Base-by-base conservation (phyloP, 2,888 invertebrate species). In the Morpho achilles region DNA sequence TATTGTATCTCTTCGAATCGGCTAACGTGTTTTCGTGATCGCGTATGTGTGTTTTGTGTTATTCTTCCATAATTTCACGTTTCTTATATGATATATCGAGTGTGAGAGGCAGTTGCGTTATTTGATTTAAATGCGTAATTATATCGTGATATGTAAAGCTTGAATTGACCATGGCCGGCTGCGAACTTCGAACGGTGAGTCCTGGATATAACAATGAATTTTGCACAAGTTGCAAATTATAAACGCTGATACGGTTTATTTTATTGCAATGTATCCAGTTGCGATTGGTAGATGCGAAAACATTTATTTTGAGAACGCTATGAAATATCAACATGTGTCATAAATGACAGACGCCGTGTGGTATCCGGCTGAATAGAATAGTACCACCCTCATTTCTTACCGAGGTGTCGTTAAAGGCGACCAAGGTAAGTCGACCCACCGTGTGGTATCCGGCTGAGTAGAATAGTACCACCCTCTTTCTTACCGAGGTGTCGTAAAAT, bases 41-140 rank as follows among this genome's bases (percentile, higher is more conserved):
- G 63, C 64, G 71, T 73, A 70, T 75, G 77, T 77, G 76, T 73
- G 3, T 74, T 70, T 77, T 77, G 75, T 73, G 61, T 64, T 32
- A 63, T 62, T 62, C 53, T 55, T 48, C n/a, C 40, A 57, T 23
- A 44, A 49, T 10, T 2, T 32, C 47, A 44, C 39, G 58, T 61
- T 52, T 48, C 60, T 59, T 64, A 63, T 32, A 9, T 23, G 55
- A 58, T 50, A 58, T 59, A 59, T 60, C 55, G 45, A 59, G 53
- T 63, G 67, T 50, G 40, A 51, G 53, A 53, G 62, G 60, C 63
- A 63, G 67, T 72, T 72, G 74, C 74, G 74, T 74, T 74, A 74
- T 71, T 71, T 72, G 8, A 6, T n/a, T n/a, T 32, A 23, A 45
- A 22, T 44, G 5, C 32, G 32, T 41, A 10, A 23, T 42, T 46